phyloP scores from a whole-genome alignment of 2,888 invertebrate genomes.

The Athalia rosae region DNA sequence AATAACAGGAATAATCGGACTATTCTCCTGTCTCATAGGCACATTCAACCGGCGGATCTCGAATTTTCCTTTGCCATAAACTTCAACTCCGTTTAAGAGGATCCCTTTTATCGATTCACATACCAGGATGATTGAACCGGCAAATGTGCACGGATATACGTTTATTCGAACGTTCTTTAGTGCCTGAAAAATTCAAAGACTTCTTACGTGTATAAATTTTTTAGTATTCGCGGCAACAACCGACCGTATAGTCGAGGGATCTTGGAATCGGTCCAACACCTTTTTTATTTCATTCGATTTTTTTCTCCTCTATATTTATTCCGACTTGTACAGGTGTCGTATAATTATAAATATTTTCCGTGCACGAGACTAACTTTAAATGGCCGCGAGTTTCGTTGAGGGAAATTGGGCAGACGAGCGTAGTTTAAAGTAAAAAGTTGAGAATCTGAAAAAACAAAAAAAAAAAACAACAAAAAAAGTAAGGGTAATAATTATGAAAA shows the following conservation, averaged over 20 bases:
- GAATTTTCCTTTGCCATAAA: background rate
- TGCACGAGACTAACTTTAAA: too few relatives aligned
- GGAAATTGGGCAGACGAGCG: background rate
- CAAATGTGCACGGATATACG: background rate
- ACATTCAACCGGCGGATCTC: background rate
- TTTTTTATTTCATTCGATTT: too few relatives aligned
- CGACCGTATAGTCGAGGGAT: too few relatives aligned
- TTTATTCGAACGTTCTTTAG: too few relatives aligned
- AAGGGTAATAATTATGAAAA: background rate
- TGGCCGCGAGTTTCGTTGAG: background rate
- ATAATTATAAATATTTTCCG: too few relatives aligned
- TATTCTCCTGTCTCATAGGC: background rate
- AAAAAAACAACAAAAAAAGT: background rate
- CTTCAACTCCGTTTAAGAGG: background rate
- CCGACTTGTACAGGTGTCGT: too few relatives aligned
- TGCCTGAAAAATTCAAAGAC: too few relatives aligned
- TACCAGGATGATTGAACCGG: background rate
- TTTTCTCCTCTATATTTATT: too few relatives aligned
- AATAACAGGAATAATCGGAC: slow-evolving; percentile 15
- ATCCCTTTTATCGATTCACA: slow-evolving; percentile 11
- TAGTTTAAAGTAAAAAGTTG: background rate
- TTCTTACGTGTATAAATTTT: too few relatives aligned
- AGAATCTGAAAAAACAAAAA: background rate
- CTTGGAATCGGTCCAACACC: too few relatives aligned
- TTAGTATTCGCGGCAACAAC: too few relatives aligned